Base-by-base conservation (phyloP, 2,888 invertebrate species). In the Steinernema carpocapsae region DNA sequence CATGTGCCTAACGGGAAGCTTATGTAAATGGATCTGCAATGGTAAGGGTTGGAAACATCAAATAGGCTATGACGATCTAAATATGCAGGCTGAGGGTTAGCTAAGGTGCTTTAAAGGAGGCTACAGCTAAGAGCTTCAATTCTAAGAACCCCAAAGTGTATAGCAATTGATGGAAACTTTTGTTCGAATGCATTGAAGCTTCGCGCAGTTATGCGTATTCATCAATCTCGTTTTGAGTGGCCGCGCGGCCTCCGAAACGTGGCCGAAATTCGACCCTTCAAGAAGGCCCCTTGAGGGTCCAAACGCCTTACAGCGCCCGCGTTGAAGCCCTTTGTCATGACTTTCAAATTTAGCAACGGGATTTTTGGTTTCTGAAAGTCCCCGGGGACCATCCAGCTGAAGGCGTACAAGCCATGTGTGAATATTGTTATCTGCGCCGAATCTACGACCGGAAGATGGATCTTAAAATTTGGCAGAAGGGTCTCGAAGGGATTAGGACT, bases 181-280 rank as follows among this genome's bases (percentile, higher is more conserved):
- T 56, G 56, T 56, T 56, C 56, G 56, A 17, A 26, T 26, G 56
- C 56, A 56, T 26, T 26, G 56, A 24, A 19, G 26, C 56, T 6
- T 6, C 56, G 56, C 56, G 43, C 43, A 43, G 43, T 14, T 12
- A 7, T 12, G 14, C 43, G 14, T 26, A 14, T 56, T 56, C 56
- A 56, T 56, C 56, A 56, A 56, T 56, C 56, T 56, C 56, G 56
- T 56, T 56, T 56, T 56, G 56, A 56, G 56, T 56, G 56, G 56
- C 43, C 43, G 26, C 22, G 19, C 19, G 51, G 51, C 51, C 10
- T n/a, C n/a, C n/a, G n/a, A n/a, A 43, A 14, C 43, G 43, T 14
- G 43, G 43, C n/a, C 43, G 43, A 7, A 12, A 7, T 43, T 43
- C 51, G 56, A 56, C 56, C 56, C 56, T 56, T 56, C n/a, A 26